phyloP scores from a whole-genome alignment of 2,113 vertebrate genomes.

The Rynchops niger region DNA sequence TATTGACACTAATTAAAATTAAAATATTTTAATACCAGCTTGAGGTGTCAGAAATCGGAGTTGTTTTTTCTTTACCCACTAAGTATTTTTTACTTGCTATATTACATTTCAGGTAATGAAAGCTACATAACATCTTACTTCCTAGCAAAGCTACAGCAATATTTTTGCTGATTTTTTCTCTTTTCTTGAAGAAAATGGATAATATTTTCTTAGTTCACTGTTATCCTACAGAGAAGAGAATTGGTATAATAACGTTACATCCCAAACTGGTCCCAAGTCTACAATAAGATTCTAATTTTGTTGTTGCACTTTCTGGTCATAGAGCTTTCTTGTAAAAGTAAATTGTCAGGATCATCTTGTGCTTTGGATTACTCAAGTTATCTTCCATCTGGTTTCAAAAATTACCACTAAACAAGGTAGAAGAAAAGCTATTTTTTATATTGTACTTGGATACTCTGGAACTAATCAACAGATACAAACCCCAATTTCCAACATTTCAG shows the following conservation, averaged over 20 bases:
- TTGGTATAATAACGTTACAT: background rate
- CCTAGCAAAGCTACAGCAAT: background rate
- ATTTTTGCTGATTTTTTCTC: background rate
- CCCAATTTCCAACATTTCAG: background rate
- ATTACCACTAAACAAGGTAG: background rate
- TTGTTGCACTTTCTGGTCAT: background rate
- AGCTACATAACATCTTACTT: background rate
- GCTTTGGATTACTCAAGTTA: background rate
- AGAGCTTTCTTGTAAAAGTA: background rate
- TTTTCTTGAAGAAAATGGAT: background rate
- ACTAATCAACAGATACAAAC: background rate
- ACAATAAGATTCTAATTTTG: background rate
- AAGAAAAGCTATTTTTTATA: background rate
- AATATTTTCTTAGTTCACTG: background rate
- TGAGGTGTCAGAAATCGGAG: background rate
- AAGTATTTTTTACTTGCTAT: background rate
- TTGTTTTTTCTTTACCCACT: background rate
- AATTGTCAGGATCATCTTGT: background rate
- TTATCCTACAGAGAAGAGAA: background rate
- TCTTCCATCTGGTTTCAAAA: background rate
- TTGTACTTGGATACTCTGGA: background rate
- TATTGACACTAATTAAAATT: background rate
- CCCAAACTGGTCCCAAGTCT: background rate
- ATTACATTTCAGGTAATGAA: background rate
- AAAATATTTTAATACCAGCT: background rate